Conservation (phyloP, 1,140 invertebrate genomes). For the Drosophila azteca region DNA sequence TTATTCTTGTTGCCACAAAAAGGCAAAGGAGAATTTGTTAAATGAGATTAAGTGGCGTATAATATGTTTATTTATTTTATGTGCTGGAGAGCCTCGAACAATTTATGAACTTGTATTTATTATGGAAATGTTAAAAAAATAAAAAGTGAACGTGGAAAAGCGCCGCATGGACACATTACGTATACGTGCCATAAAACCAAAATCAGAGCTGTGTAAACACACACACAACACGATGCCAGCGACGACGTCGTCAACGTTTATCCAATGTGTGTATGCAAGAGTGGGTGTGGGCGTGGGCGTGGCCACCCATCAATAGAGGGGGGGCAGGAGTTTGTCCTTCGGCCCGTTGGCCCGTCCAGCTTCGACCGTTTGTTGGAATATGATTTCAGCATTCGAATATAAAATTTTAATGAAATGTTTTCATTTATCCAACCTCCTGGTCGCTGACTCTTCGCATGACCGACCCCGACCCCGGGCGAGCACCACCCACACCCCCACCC, state of each 20-base stretch:
- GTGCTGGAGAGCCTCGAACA: constrained; percentile 48
- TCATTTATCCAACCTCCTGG: constrained; percentile 27
- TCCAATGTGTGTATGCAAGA: not conserved
- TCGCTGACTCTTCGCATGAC: not conserved
- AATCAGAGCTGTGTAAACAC: constrained; percentile 59
- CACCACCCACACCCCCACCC: not conserved
- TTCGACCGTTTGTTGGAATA: constrained; percentile 33
- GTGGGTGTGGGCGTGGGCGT: not conserved
- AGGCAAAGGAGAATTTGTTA: constrained; percentile 76
- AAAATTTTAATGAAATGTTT: constrained; percentile 70
- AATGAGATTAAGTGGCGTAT: constrained; percentile 72
- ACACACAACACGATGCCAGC: too few relatives aligned
- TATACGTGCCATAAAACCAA: constrained; percentile 61
- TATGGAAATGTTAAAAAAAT: constrained; percentile 65
- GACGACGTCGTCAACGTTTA: constrained; percentile 20
- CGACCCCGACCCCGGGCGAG: not conserved
- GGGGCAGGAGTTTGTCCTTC: constrained; percentile 3
- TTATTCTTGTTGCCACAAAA: constrained; percentile 51
- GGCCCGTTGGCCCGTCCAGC: constrained; percentile 9
- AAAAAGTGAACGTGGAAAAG: constrained; percentile 35
- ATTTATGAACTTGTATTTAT: constrained; percentile 67
- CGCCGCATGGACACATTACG: constrained; percentile 47
- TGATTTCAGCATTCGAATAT: constrained; percentile 63
- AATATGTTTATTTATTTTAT: constrained; percentile 75
- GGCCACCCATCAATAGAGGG: too few relatives aligned